phyloP scores from a whole-genome alignment of 2,797 vertebrate species.

The Enteromius radiatus region DNA sequence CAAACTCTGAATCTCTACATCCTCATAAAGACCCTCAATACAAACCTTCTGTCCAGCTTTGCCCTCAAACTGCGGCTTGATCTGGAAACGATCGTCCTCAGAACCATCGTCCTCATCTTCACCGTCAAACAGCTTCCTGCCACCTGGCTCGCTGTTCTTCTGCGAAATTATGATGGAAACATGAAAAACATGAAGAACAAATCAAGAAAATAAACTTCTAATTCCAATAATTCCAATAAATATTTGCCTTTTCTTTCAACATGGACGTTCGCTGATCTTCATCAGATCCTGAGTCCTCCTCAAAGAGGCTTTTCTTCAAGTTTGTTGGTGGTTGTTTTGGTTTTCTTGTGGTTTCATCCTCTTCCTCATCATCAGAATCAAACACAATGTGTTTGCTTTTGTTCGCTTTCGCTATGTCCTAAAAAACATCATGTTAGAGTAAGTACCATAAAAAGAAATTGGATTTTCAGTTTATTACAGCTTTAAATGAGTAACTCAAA shows the following conservation, averaged over 20 bases:
- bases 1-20: background rate
- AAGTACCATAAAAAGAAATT: background rate
- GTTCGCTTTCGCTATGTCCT: slow-evolving; percentile 77
- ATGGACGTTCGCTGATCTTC: slow-evolving; percentile 41
- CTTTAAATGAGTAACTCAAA: background rate
- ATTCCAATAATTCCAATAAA: background rate
- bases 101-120: slow-evolving; percentile 68
- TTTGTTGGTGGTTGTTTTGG: background rate
- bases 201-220: too few species aligned
- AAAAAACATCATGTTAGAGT: slow-evolving; percentile 12
- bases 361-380: slow-evolving; percentile 81
- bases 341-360: slow-evolving; percentile 54
- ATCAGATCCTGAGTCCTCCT: slow-evolving; percentile 55
- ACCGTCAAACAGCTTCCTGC: slow-evolving; percentile 81
- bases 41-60: slow-evolving; percentile 89
- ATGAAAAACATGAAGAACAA: background rate
- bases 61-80: slow-evolving; percentile 94
- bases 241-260: slow-evolving; percentile 61
- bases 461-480: background rate
- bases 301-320: slow-evolving; percentile 56
- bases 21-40: background rate
- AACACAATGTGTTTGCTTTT: slow-evolving; percentile 87
- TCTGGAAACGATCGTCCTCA: slow-evolving; percentile 80
- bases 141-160: slow-evolving; percentile 58
- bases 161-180: slow-evolving; percentile 34